Evolutionary conservation across 2,888 invertebrate genomes (phyloP).

Genomic region (Spisula solida): DNA sequence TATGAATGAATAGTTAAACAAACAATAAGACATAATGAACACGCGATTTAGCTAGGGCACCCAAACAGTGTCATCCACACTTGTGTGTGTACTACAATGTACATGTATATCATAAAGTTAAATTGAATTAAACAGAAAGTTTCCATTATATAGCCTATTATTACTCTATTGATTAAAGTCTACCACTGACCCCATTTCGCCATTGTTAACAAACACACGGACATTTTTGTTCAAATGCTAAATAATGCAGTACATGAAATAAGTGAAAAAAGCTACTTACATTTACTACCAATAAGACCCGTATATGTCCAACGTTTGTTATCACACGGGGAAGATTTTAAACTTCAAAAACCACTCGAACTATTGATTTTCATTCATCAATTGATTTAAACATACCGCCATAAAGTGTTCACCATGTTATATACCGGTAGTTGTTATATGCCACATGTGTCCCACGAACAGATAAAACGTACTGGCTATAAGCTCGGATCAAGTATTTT

Average conservation of each 20-base stretch:
- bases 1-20: not conserved
- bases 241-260: not conserved
- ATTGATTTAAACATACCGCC: not conserved
- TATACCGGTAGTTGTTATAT: not conserved
- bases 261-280: not conserved
- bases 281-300: not conserved
- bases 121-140: too few relatives aligned
- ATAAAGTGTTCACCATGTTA: not conserved
- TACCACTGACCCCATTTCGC: too few relatives aligned
- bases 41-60: not conserved
- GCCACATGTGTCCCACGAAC: not conserved
- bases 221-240: too few relatives aligned
- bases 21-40: not conserved
- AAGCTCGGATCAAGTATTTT: not conserved
- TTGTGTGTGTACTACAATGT: too few relatives aligned
- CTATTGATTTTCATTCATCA: constrained; percentile 8
- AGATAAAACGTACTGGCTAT: not conserved
- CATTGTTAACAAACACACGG: too few relatives aligned
- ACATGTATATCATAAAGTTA: too few relatives aligned
- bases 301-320: not conserved
- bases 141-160: too few relatives aligned
- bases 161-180: too few relatives aligned
- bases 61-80: too few relatives aligned
- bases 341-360: not conserved
- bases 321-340: not conserved